Evolutionary conservation across 2,113 vertebrate species (phyloP).

Genomic region (Ivindomyrus marchei): DNA sequence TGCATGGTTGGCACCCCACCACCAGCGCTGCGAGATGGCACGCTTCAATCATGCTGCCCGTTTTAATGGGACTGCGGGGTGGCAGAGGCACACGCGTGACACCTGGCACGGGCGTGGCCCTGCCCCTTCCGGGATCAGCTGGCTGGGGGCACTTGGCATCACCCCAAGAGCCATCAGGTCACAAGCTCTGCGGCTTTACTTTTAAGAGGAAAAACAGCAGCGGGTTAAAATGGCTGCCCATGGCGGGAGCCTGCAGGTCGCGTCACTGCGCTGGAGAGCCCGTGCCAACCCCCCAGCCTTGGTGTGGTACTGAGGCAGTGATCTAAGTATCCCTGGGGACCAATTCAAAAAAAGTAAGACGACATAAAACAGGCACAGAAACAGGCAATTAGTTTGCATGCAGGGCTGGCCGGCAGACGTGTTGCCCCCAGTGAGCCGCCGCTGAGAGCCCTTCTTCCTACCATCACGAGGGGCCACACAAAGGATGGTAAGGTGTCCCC

Average conservation of each 20-base stretch:
- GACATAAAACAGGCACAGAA: conserved; percentile 50
- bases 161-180: not conserved
- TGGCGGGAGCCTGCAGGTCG: not conserved
- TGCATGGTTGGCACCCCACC: not conserved
- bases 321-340: conserved; percentile 61
- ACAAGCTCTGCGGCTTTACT: not conserved
- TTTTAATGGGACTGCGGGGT: not conserved
- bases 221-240: not conserved
- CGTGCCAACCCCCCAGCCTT: conserved; percentile 34
- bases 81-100: not conserved
- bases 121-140: not conserved
- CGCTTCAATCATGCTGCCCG: not conserved
- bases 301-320: conserved; percentile 59
- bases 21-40: not conserved
- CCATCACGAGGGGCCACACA: not conserved
- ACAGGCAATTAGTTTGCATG: conserved; percentile 58
- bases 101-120: not conserved
- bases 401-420: conserved; percentile 47
- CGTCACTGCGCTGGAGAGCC: not conserved
- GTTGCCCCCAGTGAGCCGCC: conserved; percentile 49
- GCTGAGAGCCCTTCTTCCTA: conserved; percentile 31
- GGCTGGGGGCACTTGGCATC: not conserved
- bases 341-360: conserved; percentile 50
- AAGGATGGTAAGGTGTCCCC: not conserved
- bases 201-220: not conserved